Percentiles rank a stretch among this genome's conserved stretches.
Evolutionary conservation across 2,888 invertebrate genomes (phyloP).

Genomic region (Ceriagrion tenellum): DNA sequence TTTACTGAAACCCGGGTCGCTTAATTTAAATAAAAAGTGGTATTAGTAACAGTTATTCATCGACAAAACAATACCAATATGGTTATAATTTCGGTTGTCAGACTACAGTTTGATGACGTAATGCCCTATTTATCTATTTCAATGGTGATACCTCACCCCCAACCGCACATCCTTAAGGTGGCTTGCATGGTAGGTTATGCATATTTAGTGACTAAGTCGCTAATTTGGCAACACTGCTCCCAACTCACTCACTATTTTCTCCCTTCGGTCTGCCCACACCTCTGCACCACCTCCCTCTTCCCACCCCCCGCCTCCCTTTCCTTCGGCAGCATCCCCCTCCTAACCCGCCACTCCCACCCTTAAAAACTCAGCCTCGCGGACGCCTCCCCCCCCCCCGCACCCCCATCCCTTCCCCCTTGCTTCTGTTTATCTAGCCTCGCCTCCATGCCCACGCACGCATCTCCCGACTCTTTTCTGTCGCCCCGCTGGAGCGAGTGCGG

Average conservation of each 20-base stretch:
- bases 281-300: not conserved
- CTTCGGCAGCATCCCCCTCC: not conserved
- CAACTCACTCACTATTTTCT: not conserved
- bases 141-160: too few relatives aligned
- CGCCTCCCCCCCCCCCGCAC: not conserved
- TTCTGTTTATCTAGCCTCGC: constrained; percentile 35
- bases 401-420: not conserved
- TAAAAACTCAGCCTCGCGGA: not conserved
- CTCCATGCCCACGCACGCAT: not conserved
- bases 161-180: too few relatives aligned
- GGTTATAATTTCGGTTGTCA: too few relatives aligned
- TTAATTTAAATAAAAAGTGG: too few relatives aligned
- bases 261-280: not conserved
- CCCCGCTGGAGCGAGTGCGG: not conserved
- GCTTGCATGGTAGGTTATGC: too few relatives aligned
- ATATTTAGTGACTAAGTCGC: too few relatives aligned
- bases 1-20: too few relatives aligned
- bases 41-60: too few relatives aligned
- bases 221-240: too few relatives aligned
- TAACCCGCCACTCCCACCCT: not conserved
- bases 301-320: not conserved
- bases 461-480: not conserved
- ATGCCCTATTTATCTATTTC: too few relatives aligned
- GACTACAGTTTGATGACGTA: too few relatives aligned
- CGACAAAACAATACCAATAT: too few relatives aligned